A percentile compares a stretch with the other conserved stretches of the same genome.
phyloP scores from a whole-genome alignment of 2,113 vertebrate species.

The Calypte anna region DNA sequence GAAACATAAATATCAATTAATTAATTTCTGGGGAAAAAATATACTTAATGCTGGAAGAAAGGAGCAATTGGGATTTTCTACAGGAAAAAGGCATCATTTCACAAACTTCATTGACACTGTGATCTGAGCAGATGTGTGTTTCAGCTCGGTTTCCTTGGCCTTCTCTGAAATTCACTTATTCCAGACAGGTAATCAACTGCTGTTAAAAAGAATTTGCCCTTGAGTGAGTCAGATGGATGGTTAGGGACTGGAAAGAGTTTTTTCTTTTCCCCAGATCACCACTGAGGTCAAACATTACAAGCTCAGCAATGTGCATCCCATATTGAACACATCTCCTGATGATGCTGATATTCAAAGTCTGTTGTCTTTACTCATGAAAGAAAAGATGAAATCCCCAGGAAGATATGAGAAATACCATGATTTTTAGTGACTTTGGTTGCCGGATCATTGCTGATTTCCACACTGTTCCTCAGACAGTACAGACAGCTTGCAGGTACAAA shows the following conservation, averaged over 20 bases:
- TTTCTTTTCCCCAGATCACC: not conserved
- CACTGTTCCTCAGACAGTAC: not conserved
- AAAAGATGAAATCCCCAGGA: not conserved
- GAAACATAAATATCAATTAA: not conserved
- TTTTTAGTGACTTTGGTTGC: not conserved
- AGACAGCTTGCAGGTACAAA: not conserved
- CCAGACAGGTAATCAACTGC: conserved; percentile 10
- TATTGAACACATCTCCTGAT: not conserved
- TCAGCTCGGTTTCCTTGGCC: conserved; percentile 23
- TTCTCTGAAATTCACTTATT: conserved; percentile 45
- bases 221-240: not conserved
- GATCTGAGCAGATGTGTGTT: conserved; percentile 25
- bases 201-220: conserved; percentile 38
- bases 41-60: not conserved
- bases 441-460: not conserved
- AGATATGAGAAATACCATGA: not conserved
- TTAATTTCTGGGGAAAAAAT: not conserved
- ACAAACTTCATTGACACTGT: not conserved
- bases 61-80: not conserved
- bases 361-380: not conserved
- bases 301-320: not conserved
- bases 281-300: conserved; percentile 1
- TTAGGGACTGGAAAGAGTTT: not conserved
- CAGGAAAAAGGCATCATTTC: conserved; percentile 24
- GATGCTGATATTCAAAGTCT: not conserved